Base-by-base conservation (phyloP, 2,797 vertebrate genomes). In the Aeoliscus strigatus region DNA sequence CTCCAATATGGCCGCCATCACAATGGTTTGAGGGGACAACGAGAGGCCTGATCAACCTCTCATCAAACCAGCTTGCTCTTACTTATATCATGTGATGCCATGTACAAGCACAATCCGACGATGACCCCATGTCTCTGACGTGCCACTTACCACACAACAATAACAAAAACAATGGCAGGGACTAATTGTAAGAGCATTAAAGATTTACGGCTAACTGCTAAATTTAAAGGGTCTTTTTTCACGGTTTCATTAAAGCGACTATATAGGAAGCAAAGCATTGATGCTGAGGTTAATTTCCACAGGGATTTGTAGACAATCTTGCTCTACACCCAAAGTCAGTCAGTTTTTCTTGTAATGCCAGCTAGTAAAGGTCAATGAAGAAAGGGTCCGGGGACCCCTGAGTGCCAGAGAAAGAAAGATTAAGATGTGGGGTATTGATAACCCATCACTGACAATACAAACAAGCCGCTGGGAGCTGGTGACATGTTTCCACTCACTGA, bases 211-310 rank as follows among this genome's bases (percentile, higher is more conserved):
- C 48, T 73, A 61, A 81, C 79, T 78, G 76, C 70, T 57, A 69
- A 59, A 75, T 78, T 80, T 74, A 75, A 82, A 58, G 40, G 60
- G 41, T 52, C 57, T 27, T 49, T 67, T 73, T 65, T 72, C 62
- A 75, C 41, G 45, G 42, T 79, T 81, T 80, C 68, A 83, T 86
- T 82, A 81, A 79, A 86, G 77, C 60, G 49, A 60, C 48, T 64
- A 70, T 66, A 66, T 61, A 69, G 59, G 52, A 69, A 57, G 63
- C 37, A 66, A 84, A 80, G n/a, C 78, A 83, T 73, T 77, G 75
- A 68, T 58, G 55, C 52, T 59, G 56, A 55, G 68, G 70, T 77
- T 86, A 62, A 86, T 87, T 88, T 87, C 86, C 82, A 79, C 44
- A 46, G 86, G 83, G 82, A 86, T 70, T 79, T 58, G 50, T 52